Base-by-base conservation (phyloP, 2,888 invertebrate genomes). In the Habrosyne pyritoides region DNA sequence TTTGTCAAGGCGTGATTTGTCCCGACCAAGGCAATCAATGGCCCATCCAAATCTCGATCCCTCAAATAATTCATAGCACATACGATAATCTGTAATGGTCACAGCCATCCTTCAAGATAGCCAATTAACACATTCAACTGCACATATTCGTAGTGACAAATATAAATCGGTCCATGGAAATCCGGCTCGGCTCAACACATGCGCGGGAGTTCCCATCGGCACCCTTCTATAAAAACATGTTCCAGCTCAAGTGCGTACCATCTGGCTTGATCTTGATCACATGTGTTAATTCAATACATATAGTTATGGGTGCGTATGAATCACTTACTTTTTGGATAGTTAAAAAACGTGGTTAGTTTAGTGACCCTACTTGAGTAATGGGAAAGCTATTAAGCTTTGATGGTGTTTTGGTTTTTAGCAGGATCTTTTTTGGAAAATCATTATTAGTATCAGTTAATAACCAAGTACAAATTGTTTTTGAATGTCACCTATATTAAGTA, bases 221-320 rank as follows among this genome's bases (percentile, higher is more conserved):
- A 74, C 81, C 81, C 77, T 73, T 75, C 77, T 71, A 58, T 69
- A 69, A 75, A 69, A 76, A 66, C 59, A 50, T 14, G 28, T 30
- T 50, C 26, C 21, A 50, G 56, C 74, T 83, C 89, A 87, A 88
- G 87, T 88, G 88, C 76, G 71, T 66, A 73, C 75, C 89, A 89
- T 89, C 87, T 90, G 90, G 86, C 79, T 67, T 61, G 64, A 64
- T 18, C 28, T 30, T 61, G 68, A 65, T 71, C 75, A 73, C 83
- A 85, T 84, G 83, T 84, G 82, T 68, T 71, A 63, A 71, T 70
- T 64, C 70, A 68, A 59, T 61, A 62, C 65, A 18, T n/a, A 67
- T 63, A 61, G 63, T 63, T 53, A 61, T 54, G 52, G n/a, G 33
- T 50, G 47, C 28, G 18, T 49, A 50, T 50, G 50, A 50, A 50